Percentiles rank a stretch among this genome's conserved stretches.
Conservation (phyloP, 2,888 invertebrate species). For the Isoperla grammatica region DNA sequence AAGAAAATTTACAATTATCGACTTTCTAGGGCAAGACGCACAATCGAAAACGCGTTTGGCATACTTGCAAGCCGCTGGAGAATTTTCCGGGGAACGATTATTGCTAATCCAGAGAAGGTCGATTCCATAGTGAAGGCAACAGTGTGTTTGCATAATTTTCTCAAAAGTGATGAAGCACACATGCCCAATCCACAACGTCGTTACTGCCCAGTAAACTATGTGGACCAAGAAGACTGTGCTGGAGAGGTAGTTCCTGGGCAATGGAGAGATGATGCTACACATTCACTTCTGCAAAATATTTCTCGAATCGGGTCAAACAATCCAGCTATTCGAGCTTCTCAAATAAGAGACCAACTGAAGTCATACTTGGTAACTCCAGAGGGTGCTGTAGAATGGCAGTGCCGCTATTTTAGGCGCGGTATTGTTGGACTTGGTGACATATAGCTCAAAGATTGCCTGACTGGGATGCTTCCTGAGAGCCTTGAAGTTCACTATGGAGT, state of each 20-base stretch:
- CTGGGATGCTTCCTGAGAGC: too few relatives aligned
- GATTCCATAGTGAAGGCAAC: conserved; percentile 16
- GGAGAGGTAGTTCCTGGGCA: conserved; percentile 1
- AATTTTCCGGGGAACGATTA: conserved; percentile 26
- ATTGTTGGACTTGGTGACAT: too few relatives aligned
- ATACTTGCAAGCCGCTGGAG: conserved; percentile 31
- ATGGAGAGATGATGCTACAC: conserved; percentile 9
- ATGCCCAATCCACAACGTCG: background rate
- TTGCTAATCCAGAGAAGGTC: conserved; percentile 16
- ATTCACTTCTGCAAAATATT: too few relatives aligned
- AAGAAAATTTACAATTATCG: conserved; percentile 33
- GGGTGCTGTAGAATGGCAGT: too few relatives aligned
- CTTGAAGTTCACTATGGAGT: too few relatives aligned
- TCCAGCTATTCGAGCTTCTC: too few relatives aligned
- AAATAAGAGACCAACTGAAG: too few relatives aligned
- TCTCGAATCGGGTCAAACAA: too few relatives aligned
- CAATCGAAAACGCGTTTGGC: conserved; percentile 32
- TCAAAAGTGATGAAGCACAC: conserved; percentile 9
- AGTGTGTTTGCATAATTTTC: conserved; percentile 21
- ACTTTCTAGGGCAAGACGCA: conserved; percentile 28
- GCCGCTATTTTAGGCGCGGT: too few relatives aligned
- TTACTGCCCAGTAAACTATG: conserved; percentile 16
- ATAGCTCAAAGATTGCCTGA: too few relatives aligned
- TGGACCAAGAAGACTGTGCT: conserved; percentile 3
- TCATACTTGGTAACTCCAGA: too few relatives aligned